These are phyloP conservation scores for Pelobates cultripes DNA, from an alignment of 2,797 vertebrate species.

Conservation along the genomic window DNA sequence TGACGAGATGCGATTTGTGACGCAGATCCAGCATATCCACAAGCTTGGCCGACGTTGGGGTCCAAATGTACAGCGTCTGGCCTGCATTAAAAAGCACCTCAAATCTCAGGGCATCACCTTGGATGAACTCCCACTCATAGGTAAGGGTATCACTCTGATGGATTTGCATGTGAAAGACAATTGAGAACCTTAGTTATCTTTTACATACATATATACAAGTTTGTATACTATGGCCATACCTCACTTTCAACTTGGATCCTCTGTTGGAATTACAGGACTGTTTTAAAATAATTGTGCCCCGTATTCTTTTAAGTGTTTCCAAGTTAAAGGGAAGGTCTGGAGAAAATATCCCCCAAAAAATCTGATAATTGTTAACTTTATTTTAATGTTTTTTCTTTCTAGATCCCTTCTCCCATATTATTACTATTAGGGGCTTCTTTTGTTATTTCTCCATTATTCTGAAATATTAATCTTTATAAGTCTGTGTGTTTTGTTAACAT, in stretches of 20 bases:
- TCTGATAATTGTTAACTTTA: background rate
- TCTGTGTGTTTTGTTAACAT: too few relatives aligned
- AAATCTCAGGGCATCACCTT: constrained; percentile 99
- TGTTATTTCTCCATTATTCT: background rate
- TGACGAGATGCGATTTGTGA: constrained; percentile 98
- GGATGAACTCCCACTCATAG: constrained; percentile 97
- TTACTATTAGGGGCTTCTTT: background rate
- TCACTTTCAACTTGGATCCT: background rate
- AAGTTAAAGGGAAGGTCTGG: background rate
- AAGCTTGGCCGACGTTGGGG: constrained; percentile 98
- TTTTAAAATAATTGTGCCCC: background rate
- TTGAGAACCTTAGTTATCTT: background rate
- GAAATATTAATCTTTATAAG: too few relatives aligned
- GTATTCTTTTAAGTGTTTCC: background rate
- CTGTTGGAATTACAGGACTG: background rate
- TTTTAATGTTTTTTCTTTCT: background rate
- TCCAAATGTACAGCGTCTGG: constrained; percentile 95
- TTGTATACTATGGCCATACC: background rate
- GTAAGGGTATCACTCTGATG: constrained; percentile 71
- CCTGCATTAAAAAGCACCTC: constrained; percentile 99
- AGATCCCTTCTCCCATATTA: background rate
- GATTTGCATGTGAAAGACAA: background rate
- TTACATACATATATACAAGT: background rate
- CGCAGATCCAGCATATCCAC: constrained; percentile 97
- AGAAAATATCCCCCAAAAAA: background rate